A percentile compares a stretch with the other conserved stretches of the same genome.
Conservation (phyloP, 2,113 vertebrate species). For the Pseudopipra pipra region DNA sequence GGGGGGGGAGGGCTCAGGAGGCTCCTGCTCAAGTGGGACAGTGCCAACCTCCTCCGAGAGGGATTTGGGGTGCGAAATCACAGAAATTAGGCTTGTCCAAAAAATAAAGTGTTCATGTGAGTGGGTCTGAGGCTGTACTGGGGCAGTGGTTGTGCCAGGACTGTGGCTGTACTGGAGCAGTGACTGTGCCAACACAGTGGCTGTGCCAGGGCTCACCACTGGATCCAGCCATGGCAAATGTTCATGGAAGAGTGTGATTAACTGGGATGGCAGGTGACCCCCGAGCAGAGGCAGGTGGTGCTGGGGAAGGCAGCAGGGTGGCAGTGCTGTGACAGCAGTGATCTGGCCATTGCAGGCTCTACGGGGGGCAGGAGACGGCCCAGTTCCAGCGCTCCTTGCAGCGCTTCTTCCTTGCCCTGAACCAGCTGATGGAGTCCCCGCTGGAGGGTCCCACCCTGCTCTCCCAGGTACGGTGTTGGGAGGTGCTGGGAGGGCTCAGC, state of each 20-base stretch:
- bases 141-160: not conserved
- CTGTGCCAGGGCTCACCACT: not conserved
- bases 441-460: slow-evolving; percentile 46
- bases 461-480: not conserved
- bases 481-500: not conserved
- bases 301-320: rapidly evolving
- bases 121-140: rapidly evolving
- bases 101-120: not conserved
- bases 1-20: not conserved
- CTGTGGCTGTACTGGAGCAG: not conserved
- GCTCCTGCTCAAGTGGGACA: not conserved
- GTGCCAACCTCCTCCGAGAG: not conserved
- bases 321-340: not conserved
- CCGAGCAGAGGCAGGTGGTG: rapidly evolving
- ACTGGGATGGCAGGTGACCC: not conserved
- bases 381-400: slow-evolving; percentile 32
- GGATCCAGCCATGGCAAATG: rapidly evolving
- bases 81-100: too few relatives aligned
- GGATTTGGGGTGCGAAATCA: rapidly evolving
- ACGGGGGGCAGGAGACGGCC: slow-evolving; percentile 32
- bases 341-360: slow-evolving; percentile 38
- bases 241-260: rapidly evolving
- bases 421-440: slow-evolving; percentile 36
- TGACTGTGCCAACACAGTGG: not conserved
- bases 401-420: slow-evolving; percentile 19